Conservation (phyloP, 92 coral and sea anemone genomes). For the Parazoanthus atlanticus region DNA sequence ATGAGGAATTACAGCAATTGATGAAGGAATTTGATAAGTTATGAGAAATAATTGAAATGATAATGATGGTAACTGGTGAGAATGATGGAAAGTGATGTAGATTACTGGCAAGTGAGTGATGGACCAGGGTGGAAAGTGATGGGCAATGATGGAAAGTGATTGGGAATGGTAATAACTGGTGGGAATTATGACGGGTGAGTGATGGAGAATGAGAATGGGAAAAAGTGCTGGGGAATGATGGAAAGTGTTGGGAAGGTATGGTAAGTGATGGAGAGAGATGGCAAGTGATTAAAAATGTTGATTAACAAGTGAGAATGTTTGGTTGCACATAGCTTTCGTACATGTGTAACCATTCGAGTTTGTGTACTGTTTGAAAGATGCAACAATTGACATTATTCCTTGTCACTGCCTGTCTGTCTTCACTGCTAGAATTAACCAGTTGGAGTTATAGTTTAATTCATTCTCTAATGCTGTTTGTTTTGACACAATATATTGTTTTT, state of each 20-base stretch:
- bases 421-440: neutral
- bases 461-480: slow-evolving; percentile 1
- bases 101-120: no score
- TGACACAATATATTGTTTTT: neutral
- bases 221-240: no score
- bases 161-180: no score
- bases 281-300: neutral
- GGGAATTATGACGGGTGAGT: no score
- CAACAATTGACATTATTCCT: neutral
- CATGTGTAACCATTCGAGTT: neutral
- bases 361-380: neutral
- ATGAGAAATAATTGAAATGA: neutral
- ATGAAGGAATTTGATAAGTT: neutral
- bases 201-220: no score
- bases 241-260: no score
- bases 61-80: no score
- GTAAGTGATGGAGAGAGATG: neutral
- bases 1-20: neutral
- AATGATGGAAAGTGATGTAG: no score
- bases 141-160: no score
- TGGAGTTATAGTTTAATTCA: neutral
- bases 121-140: no score
- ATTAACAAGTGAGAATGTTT: neutral
- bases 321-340: neutral
- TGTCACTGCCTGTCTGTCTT: neutral